Percentiles rank a stretch among this genome's conserved stretches.
These are phyloP conservation scores for Sesamia nonagrioides DNA, from an alignment of 1,140 invertebrate species.

Conservation along the genomic window DNA sequence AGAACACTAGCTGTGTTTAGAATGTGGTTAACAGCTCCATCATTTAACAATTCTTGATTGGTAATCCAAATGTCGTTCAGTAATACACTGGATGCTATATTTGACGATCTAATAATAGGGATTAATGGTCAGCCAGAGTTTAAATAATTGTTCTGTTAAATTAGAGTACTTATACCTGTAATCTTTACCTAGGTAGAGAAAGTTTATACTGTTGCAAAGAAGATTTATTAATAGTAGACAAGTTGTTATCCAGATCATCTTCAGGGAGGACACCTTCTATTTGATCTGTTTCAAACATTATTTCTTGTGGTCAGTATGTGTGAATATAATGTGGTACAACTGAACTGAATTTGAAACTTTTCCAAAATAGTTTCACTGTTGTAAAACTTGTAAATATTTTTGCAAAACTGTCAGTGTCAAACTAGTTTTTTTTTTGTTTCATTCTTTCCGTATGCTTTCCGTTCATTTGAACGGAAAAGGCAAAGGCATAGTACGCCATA, in stretches of 20 bases:
- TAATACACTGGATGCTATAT: conserved; percentile 64
- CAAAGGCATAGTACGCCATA: no score
- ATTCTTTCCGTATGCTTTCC: no score
- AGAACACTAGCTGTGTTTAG: conserved; percentile 57
- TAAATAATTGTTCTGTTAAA: no score
- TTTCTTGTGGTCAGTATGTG: neutral
- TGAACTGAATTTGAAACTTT: no score
- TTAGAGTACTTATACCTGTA: no score
- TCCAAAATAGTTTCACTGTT: no score
- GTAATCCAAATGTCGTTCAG: conserved; percentile 65
- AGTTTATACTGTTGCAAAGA: conserved; percentile 65
- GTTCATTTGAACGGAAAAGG: no score
- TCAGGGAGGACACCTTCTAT: conserved; percentile 53
- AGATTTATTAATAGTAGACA: conserved; percentile 54
- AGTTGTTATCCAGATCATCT: conserved; percentile 46
- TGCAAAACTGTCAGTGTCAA: no score
- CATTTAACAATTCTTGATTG: conserved; percentile 59
- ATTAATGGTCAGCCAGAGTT: conserved; percentile 7
- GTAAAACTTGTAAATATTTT: neutral
- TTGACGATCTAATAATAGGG: conserved; percentile 64
- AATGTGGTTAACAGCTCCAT: conserved; percentile 56
- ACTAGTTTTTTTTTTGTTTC: no score
- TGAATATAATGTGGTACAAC: neutral
- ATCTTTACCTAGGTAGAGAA: conserved; percentile 63
- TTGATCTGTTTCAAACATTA: conserved; percentile 45